These are phyloP conservation scores for Rhadinocentrus ornatus DNA, from an alignment of 2,797 vertebrate genomes.

Conservation along the genomic window DNA sequence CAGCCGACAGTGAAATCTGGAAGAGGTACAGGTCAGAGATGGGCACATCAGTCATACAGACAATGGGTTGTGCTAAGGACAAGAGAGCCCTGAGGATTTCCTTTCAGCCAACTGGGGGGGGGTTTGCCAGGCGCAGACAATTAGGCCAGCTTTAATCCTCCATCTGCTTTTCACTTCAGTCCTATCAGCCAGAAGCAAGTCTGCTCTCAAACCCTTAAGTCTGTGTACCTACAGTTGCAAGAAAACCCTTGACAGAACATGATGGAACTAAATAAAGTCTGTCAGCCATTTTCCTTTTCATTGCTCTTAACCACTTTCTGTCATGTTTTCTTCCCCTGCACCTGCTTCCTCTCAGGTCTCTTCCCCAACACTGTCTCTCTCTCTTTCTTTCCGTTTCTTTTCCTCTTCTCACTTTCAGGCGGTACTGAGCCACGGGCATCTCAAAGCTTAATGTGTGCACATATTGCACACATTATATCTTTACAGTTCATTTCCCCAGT, in stretches of 20 bases:
- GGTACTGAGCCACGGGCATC: slow-evolving; percentile 10
- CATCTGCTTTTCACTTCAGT: slow-evolving; percentile 73
- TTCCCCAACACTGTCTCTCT: slow-evolving; percentile 13
- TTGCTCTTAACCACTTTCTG: slow-evolving; percentile 31
- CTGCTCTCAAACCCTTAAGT: slow-evolving; percentile 49
- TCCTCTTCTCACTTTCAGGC: slow-evolving; percentile 26
- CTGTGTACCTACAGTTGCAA: slow-evolving; percentile 29
- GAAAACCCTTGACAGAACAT: slow-evolving; percentile 69
- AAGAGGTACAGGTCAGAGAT: slow-evolving; percentile 52
- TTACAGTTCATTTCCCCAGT: slow-evolving; percentile 27
- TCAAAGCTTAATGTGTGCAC: slow-evolving; percentile 17
- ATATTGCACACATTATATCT: slow-evolving; percentile 23
- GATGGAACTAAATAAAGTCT: slow-evolving; percentile 32
- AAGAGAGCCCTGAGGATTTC: slow-evolving; percentile 65
- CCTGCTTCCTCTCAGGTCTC: slow-evolving; percentile 36
- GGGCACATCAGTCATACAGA: slow-evolving; percentile 59
- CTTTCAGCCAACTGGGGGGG: slow-evolving; percentile 68
- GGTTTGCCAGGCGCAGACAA: slow-evolving; percentile 73
- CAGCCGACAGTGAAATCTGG: slow-evolving; percentile 15
- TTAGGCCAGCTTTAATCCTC: slow-evolving; percentile 80
- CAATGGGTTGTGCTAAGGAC: slow-evolving; percentile 48
- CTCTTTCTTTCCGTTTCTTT: slow-evolving; percentile 11
- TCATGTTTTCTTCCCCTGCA: slow-evolving; percentile 17
- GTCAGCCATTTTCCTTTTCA: slow-evolving; percentile 61
- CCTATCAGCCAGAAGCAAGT: slow-evolving; percentile 56